phyloP scores from a whole-genome alignment of 2,113 vertebrate species.

The Hyaena hyaena region DNA sequence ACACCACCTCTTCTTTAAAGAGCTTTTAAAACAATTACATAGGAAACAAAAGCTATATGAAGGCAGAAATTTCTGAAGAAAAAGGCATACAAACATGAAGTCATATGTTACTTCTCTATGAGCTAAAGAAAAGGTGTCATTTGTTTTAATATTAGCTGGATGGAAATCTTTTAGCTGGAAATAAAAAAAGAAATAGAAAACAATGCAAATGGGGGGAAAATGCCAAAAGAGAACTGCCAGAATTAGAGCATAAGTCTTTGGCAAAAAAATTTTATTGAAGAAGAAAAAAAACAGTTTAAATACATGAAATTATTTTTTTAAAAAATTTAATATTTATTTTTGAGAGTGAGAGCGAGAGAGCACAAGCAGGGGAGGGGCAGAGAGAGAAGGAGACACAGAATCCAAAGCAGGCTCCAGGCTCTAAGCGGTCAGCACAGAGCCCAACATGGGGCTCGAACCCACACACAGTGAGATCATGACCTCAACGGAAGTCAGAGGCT shows the following conservation, averaged over 20 bases:
- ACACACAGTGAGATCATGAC: too few relatives aligned
- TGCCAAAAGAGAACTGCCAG: not conserved
- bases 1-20: slow-evolving; percentile 68
- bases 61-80: slow-evolving; percentile 55
- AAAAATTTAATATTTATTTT: too few relatives aligned
- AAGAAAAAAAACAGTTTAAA: not conserved
- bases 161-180: not conserved
- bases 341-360: too few relatives aligned
- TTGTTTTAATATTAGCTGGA: not conserved
- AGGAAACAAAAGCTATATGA: slow-evolving; percentile 56
- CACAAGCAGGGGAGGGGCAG: too few relatives aligned
- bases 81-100: not conserved
- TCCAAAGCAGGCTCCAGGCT: too few relatives aligned
- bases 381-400: too few relatives aligned
- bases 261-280: not conserved
- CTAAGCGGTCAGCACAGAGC: too few relatives aligned
- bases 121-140: not conserved
- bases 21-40: slow-evolving; percentile 54
- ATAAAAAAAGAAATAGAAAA: not conserved
- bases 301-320: not conserved
- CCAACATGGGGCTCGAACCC: too few relatives aligned
- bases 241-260: not conserved
- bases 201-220: not conserved
- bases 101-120: not conserved
- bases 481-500: too few relatives aligned